A percentile compares a stretch with the other conserved stretches of the same genome.
These are phyloP conservation scores for Mastomys natalensis DNA, from an alignment of 2,113 vertebrate species.

Conservation along the genomic window DNA sequence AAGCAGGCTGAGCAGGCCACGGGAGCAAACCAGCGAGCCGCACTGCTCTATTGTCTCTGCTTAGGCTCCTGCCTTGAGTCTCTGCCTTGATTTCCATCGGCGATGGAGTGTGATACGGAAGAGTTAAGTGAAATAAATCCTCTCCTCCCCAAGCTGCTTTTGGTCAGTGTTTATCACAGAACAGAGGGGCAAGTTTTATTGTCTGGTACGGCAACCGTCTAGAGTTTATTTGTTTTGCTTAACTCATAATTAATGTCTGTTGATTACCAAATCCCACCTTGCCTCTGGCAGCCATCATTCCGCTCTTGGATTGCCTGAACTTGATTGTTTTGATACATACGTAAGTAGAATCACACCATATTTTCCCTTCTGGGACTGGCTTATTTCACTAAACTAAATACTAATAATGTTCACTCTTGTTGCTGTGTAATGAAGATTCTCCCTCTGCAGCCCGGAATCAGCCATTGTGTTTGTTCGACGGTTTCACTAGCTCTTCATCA, in stretches of 20 bases:
- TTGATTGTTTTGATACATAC: not conserved
- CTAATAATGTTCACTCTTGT: not conserved
- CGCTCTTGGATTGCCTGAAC: not conserved
- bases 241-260: not conserved
- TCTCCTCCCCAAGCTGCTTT: not conserved
- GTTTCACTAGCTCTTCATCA: not conserved
- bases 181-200: no score
- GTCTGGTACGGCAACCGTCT: not conserved
- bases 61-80: not conserved
- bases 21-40: not conserved
- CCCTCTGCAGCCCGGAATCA: not conserved
- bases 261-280: no score
- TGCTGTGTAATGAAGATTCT: not conserved
- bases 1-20: not conserved
- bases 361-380: not conserved
- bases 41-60: no score
- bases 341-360: not conserved
- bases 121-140: not conserved
- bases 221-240: not conserved
- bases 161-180: not conserved
- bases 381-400: not conserved
- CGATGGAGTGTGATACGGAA: not conserved
- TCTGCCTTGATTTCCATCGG: not conserved
- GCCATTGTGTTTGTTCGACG: fast-evolving
- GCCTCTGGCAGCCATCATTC: not conserved